Conservation (phyloP, 35 echinoderm and acorn worm genomes). For the Apostichopus californicus region DNA sequence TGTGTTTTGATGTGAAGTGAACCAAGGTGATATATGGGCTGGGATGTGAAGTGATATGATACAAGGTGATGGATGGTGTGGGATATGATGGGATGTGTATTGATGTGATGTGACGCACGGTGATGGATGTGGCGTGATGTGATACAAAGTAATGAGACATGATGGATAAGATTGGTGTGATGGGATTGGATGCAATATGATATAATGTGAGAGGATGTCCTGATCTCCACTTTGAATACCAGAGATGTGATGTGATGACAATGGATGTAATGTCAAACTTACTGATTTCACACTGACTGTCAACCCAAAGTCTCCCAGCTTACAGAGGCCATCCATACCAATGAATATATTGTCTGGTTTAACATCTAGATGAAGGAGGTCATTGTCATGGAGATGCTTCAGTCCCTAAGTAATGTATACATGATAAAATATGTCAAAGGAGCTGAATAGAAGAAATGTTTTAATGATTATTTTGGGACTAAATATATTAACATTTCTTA, state of each 20-base stretch:
- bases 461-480: background rate
- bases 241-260: background rate
- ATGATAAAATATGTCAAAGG: background rate
- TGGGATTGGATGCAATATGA: background rate
- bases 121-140: background rate
- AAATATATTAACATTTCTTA: background rate
- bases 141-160: background rate
- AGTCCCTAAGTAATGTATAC: background rate
- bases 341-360: too few species aligned
- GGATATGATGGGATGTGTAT: too few species aligned
- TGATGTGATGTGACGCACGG: too few species aligned
- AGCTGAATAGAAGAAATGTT: background rate
- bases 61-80: too few species aligned
- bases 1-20: too few species aligned
- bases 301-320: too few species aligned
- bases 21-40: too few species aligned
- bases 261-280: background rate
- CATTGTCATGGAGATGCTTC: constrained; percentile 85
- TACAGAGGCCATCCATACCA: too few species aligned
- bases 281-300: background rate
- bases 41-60: too few species aligned
- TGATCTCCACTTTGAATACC: too few species aligned
- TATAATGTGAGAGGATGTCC: background rate
- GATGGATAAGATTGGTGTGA: background rate
- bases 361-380: constrained; percentile 74